A percentile compares a stretch with the other conserved stretches of the same genome.
phyloP scores from a whole-genome alignment of 2,888 invertebrate species.

The Eretmocerus hayati region DNA sequence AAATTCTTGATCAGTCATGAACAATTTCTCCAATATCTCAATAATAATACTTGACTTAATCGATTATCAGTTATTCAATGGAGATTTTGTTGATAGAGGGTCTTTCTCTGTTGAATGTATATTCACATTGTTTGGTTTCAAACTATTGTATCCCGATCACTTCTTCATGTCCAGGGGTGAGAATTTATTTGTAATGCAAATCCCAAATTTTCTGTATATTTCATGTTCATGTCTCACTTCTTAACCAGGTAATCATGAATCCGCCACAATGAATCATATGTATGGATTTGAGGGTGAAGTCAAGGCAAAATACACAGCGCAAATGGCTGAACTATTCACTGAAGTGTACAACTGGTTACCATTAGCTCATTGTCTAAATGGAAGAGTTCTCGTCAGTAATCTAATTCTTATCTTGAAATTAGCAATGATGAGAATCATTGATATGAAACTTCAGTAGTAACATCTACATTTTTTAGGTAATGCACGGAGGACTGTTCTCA shows the following conservation, averaged over 20 bases:
- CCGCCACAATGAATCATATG: constrained; percentile 98
- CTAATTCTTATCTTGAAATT: not conserved
- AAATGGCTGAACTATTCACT: constrained; percentile 96
- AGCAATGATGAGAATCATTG: not conserved
- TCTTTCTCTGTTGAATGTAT: constrained; percentile 99
- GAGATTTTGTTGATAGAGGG: constrained; percentile 98
- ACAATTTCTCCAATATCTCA: not conserved
- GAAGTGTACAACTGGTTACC: constrained; percentile 99
- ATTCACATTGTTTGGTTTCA: constrained; percentile 93
- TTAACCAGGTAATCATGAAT: constrained; percentile 86
- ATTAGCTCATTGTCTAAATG: constrained; percentile 89
- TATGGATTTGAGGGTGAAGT: constrained; percentile 99
- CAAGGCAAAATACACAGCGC: constrained; percentile 85
- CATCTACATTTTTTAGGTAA: constrained; percentile 57
- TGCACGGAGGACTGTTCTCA: constrained; percentile 98
- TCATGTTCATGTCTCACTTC: constrained; percentile 8
- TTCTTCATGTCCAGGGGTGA: constrained; percentile 97
- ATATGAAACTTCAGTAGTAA: not conserved
- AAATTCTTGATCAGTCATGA: too few relatives aligned
- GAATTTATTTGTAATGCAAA: constrained; percentile 25
- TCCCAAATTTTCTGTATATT: not conserved
- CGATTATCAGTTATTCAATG: constrained; percentile 75
- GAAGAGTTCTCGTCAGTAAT: constrained; percentile 62
- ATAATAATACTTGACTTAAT: constrained; percentile 27
- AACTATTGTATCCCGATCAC: constrained; percentile 89